Conservation (phyloP, 2,888 invertebrate species). For the Caprella mutica region DNA sequence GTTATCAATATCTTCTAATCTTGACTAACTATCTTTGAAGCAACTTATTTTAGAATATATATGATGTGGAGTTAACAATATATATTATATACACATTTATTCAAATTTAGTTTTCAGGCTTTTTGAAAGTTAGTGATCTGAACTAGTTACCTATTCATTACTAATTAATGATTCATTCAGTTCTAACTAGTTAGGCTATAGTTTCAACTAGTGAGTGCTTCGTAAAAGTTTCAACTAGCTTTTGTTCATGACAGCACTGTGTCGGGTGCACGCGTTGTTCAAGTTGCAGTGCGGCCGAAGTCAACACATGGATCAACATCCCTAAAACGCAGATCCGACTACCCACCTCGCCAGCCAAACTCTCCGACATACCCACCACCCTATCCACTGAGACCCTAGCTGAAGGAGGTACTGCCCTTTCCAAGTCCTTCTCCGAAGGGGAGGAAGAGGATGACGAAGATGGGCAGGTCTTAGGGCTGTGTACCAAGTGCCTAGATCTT, state of each 20-base stretch:
- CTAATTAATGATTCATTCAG: too few species aligned
- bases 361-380: constrained; percentile 4
- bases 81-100: too few species aligned
- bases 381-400: neutral
- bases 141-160: too few species aligned
- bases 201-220: too few species aligned
- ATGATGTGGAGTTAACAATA: too few species aligned
- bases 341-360: constrained; percentile 1
- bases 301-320: constrained; percentile 1
- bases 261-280: constrained; percentile 31
- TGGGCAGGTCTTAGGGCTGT: constrained; percentile 73
- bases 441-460: constrained; percentile 64
- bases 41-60: too few species aligned
- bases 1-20: too few species aligned
- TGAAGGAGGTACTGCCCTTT: neutral
- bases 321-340: neutral
- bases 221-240: too few species aligned
- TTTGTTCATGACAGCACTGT: constrained; percentile 23
- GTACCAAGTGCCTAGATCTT: constrained; percentile 71
- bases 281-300: constrained; percentile 20
- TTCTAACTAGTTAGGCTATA: too few species aligned
- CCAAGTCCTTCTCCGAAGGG: constrained; percentile 55
- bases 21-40: too few species aligned
- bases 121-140: too few species aligned
- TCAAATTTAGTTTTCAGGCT: too few species aligned